phyloP scores from a whole-genome alignment of 2,113 vertebrate genomes.

The Lophochroa leadbeateri region DNA sequence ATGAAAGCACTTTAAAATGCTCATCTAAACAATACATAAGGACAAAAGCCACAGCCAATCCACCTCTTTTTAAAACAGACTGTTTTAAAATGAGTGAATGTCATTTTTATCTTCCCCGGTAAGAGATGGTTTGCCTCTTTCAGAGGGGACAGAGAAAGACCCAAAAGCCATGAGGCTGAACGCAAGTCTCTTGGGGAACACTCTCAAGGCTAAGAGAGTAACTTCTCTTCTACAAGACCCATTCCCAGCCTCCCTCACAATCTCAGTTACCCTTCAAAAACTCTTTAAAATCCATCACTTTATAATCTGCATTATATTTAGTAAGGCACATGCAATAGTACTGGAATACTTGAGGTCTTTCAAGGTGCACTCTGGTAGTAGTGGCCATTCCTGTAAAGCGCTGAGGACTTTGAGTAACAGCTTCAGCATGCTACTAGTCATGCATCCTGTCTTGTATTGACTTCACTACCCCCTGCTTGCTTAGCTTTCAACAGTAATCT shows the following conservation, averaged over 20 bases:
- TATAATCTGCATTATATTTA: neutral
- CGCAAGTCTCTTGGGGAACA: neutral
- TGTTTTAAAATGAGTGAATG: neutral
- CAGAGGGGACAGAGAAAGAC: neutral
- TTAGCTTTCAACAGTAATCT: neutral
- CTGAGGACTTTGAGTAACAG: neutral
- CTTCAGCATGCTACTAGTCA: rapidly evolving
- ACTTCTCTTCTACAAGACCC: neutral
- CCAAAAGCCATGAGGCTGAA: neutral
- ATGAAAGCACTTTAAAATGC: neutral
- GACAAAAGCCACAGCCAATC: neutral
- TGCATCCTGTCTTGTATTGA: neutral
- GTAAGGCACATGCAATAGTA: neutral
- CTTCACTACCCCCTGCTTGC: neutral
- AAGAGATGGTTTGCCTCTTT: neutral
- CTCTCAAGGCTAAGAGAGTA: neutral
- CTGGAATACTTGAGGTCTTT: too few relatives aligned
- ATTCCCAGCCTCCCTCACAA: neutral
- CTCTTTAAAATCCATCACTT: neutral
- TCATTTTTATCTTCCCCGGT: neutral
- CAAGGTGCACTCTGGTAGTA: too few relatives aligned
- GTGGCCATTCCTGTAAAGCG: too few relatives aligned
- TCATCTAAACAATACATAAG: neutral
- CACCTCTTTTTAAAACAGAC: neutral
- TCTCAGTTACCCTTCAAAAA: neutral